Evolutionary conservation across 2,113 vertebrate genomes (phyloP).

Genomic region (Diphyllodes magnificus): DNA sequence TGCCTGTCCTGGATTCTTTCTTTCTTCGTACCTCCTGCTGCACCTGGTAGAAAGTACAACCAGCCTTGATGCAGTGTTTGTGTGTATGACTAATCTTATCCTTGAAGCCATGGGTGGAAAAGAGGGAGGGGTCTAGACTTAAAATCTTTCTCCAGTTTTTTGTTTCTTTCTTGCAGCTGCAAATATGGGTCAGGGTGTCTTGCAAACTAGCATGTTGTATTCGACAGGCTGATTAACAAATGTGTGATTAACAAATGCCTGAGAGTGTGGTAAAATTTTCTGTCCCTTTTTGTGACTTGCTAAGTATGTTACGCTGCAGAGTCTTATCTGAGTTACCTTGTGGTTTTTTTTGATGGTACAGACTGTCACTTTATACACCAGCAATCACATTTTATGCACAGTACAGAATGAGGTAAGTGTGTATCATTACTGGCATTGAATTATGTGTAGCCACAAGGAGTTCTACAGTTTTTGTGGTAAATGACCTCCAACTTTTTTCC

Average conservation of each 20-base stretch:
- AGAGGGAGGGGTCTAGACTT: not conserved
- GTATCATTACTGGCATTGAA: not conserved
- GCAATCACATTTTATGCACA: not conserved
- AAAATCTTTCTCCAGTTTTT: not conserved
- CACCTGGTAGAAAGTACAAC: not conserved
- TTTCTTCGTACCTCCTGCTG: not conserved
- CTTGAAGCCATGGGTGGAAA: not conserved
- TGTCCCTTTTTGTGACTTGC: not conserved
- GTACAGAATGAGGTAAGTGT: not conserved
- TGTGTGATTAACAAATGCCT: not conserved
- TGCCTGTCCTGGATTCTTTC: not conserved
- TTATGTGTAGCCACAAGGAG: not conserved
- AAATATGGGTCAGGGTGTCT: not conserved
- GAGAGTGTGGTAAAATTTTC: not conserved
- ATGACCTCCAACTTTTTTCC: not conserved
- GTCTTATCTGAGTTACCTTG: not conserved
- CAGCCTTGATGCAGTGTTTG: not conserved
- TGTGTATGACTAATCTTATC: not conserved
- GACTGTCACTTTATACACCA: not conserved
- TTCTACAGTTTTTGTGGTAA: not conserved
- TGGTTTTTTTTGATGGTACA: not conserved
- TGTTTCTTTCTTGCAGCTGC: not conserved
- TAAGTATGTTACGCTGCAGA: fast-evolving
- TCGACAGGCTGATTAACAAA: not conserved
- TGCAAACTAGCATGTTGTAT: not conserved